phyloP scores from a whole-genome alignment of 2,797 vertebrate species.

The Sebastes cheni region DNA sequence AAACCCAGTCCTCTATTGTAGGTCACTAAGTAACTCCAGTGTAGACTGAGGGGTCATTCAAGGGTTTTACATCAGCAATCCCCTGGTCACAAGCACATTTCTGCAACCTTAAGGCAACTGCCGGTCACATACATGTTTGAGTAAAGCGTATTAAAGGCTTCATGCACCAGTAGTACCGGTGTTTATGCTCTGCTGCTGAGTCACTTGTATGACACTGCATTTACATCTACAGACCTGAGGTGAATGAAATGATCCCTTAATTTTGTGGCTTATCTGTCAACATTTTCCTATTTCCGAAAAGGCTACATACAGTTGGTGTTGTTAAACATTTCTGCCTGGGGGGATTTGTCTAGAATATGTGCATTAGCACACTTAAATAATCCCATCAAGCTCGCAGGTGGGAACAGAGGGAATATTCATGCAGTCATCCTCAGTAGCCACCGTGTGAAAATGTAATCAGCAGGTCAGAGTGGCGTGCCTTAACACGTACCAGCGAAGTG shows the following conservation, averaged over 20 bases:
- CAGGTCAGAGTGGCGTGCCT: conserved; percentile 16
- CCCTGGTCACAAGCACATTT: conserved; percentile 56
- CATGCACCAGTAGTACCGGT: conserved; percentile 14
- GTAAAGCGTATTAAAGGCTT: conserved; percentile 59
- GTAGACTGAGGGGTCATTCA: conserved; percentile 8
- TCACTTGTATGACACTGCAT: conserved; percentile 24
- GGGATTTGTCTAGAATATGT: background rate
- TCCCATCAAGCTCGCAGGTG: conserved; percentile 13
- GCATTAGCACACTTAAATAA: conserved; percentile 5
- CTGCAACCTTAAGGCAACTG: conserved; percentile 31
- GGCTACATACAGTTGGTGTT: background rate
- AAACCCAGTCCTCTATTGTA: background rate
- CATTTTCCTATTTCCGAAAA: background rate
- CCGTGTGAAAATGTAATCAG: conserved; percentile 41
- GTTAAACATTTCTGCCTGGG: background rate
- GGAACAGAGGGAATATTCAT: conserved; percentile 26
- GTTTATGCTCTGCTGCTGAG: conserved; percentile 33
- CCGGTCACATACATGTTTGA: conserved; percentile 35
- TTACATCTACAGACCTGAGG: conserved; percentile 8
- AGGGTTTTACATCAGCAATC: conserved; percentile 40
- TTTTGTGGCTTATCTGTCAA: background rate
- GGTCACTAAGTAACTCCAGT: conserved; percentile 18
- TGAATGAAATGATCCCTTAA: background rate
- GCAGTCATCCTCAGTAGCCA: background rate
- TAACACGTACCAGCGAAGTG: conserved; percentile 8